Evolutionary conservation across 2,888 invertebrate species (phyloP).

Genomic region (Mythimna impura): DNA sequence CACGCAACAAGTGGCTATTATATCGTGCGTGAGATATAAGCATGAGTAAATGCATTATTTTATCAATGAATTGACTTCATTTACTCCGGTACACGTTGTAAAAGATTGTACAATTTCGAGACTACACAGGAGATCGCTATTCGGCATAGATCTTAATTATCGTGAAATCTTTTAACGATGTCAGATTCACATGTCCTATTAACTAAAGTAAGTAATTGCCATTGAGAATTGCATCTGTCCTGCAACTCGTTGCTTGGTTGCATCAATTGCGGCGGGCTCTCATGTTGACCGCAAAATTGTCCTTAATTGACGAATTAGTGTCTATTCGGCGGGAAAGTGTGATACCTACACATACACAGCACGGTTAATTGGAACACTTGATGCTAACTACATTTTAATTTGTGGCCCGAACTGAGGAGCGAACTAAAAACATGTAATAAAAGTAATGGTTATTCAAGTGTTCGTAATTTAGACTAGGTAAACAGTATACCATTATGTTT

Average conservation of each 20-base stretch:
- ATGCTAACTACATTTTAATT: slow-evolving; percentile 64
- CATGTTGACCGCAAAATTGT: slow-evolving; percentile 84
- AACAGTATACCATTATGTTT: slow-evolving; percentile 1
- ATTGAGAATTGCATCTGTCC: slow-evolving; percentile 84
- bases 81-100: slow-evolving; percentile 16
- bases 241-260: slow-evolving; percentile 79
- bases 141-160: slow-evolving; percentile 67
- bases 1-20: slow-evolving; percentile 55
- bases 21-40: slow-evolving; percentile 55
- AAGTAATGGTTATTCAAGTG: slow-evolving; percentile 52
- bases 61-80: slow-evolving; percentile 36
- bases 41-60: slow-evolving; percentile 45
- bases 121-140: slow-evolving; percentile 58
- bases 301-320: slow-evolving; percentile 86
- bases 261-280: slow-evolving; percentile 78
- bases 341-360: slow-evolving; percentile 60
- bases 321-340: slow-evolving; percentile 74
- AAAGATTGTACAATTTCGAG: slow-evolving; percentile 46
- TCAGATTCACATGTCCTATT: slow-evolving; percentile 73
- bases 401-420: slow-evolving; percentile 31
- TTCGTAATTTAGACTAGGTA: slow-evolving; percentile 37
- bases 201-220: slow-evolving; percentile 81
- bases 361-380: slow-evolving; percentile 61
- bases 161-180: slow-evolving; percentile 74
- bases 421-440: slow-evolving; percentile 51